A percentile compares a stretch with the other conserved stretches of the same genome.
Conservation (phyloP, 2,888 invertebrate species). For the Drosophila gaucha region DNA sequence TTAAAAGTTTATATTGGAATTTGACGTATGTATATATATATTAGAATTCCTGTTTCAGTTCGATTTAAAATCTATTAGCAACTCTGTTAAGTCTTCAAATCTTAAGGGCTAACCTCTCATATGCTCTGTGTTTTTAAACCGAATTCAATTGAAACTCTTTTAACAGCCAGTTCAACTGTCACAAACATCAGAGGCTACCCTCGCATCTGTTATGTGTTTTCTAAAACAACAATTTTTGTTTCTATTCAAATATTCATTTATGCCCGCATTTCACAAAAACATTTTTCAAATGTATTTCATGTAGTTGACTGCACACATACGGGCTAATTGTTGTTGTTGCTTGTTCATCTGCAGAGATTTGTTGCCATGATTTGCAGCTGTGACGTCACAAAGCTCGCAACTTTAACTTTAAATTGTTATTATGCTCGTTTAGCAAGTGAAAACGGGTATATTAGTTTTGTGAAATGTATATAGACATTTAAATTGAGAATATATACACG, state of each 20-base stretch:
- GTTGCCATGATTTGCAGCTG: constrained; percentile 11
- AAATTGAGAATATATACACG: not conserved
- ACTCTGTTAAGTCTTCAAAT: no score
- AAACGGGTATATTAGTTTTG: not conserved
- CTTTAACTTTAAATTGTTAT: not conserved
- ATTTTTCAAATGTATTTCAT: constrained; percentile 9
- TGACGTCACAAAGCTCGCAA: constrained; percentile 34
- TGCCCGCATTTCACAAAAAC: constrained; percentile 42
- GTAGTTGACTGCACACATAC: constrained; percentile 19
- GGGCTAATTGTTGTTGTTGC: constrained; percentile 26
- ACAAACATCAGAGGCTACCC: not conserved
- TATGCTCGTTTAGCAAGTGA: not conserved
- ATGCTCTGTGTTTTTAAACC: no score
- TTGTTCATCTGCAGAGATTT: constrained; percentile 23
- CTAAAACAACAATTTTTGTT: constrained; percentile 4
- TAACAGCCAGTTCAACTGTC: not conserved
- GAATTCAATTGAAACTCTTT: not conserved
- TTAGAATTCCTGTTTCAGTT: no score
- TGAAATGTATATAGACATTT: no score
- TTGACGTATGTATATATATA: no score
- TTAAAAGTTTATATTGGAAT: no score
- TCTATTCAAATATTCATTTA: constrained; percentile 13
- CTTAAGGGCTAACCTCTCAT: no score
- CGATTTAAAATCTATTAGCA: no score
- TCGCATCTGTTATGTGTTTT: not conserved